Conservation (phyloP, 1,140 invertebrate species). For the Cheumatopsyche charites region DNA sequence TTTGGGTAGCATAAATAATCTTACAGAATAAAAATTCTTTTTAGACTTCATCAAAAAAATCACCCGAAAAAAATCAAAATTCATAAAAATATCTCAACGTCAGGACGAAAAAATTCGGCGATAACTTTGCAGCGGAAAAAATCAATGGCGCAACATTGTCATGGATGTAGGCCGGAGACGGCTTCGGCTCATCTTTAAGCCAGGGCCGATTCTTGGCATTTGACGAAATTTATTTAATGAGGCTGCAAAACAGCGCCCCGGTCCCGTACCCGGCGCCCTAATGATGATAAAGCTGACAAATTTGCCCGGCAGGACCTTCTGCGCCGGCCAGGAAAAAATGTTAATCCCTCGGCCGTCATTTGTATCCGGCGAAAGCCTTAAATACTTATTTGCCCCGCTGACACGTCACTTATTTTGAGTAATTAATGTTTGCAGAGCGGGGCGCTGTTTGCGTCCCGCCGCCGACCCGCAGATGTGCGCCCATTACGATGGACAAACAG, state of each 20-base stretch:
- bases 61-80: too few relatives aligned
- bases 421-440: conserved; percentile 46
- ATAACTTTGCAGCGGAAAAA: background rate
- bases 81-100: conserved; percentile 10
- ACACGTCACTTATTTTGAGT: conserved; percentile 49
- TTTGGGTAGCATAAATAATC: too few relatives aligned
- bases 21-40: too few relatives aligned
- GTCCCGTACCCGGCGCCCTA: conserved; percentile 9
- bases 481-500: conserved; percentile 37
- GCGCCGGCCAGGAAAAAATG: conserved; percentile 42
- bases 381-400: conserved; percentile 49
- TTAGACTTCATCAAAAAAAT: too few relatives aligned
- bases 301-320: conserved; percentile 41
- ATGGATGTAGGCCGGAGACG: background rate
- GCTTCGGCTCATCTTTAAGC: conserved; percentile 7
- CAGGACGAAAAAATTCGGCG: background rate
- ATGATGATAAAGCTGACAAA: conserved; percentile 49
- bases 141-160: background rate
- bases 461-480: conserved; percentile 26
- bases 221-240: conserved; percentile 49
- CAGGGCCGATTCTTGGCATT: conserved; percentile 35
- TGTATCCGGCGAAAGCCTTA: conserved; percentile 45
- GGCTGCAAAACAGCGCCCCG: conserved; percentile 24
- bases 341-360: conserved; percentile 45
- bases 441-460: conserved; percentile 21